These are phyloP conservation scores for Ormia ochracea DNA, from an alignment of 2,888 invertebrate species.

Conservation along the genomic window DNA sequence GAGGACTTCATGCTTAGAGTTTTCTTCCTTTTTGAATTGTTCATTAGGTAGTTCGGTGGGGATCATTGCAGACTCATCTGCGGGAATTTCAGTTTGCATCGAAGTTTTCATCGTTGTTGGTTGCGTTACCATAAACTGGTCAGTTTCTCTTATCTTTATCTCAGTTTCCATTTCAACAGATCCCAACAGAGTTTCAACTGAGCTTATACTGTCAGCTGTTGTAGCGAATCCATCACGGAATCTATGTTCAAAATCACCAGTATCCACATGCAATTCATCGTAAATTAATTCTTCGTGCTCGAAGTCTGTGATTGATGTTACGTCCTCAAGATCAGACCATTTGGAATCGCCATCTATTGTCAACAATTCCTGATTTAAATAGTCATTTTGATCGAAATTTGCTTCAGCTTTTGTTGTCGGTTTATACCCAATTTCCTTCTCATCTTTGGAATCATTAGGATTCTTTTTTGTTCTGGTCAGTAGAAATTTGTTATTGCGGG, in stretches of 20 bases:
- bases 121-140: neutral
- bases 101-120: neutral
- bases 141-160: conserved; percentile 4
- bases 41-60: neutral
- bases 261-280: neutral
- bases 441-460: neutral
- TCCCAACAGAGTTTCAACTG: neutral
- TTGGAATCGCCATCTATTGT: neutral
- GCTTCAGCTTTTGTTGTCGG: neutral
- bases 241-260: neutral
- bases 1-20: neutral
- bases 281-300: conserved; percentile 29
- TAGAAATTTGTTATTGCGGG: neutral
- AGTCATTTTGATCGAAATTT: neutral
- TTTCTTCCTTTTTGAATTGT: neutral
- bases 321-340: neutral
- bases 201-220: neutral
- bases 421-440: neutral
- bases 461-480: neutral
- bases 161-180: neutral
- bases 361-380: neutral
- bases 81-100: neutral
- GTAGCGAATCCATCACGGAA: conserved; percentile 5
- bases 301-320: neutral
- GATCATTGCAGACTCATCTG: neutral